Base-by-base conservation (phyloP, 2,113 vertebrate genomes). In the Machaerirhynchus nigripectus region DNA sequence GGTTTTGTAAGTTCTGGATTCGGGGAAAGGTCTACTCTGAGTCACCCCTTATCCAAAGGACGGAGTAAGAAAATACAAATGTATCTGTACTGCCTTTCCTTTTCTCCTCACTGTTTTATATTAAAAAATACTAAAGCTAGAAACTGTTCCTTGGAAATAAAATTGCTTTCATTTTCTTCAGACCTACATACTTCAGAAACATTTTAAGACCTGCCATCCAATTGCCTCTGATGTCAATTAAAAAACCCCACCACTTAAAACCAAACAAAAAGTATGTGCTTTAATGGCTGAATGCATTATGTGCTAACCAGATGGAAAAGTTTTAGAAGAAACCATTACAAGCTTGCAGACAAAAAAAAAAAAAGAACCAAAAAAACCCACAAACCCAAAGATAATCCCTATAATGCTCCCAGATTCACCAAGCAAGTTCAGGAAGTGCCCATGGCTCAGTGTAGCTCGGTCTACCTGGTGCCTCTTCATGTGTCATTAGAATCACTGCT, bases 341-440 rank as follows among this genome's bases (percentile, higher is more conserved):
- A 97, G 92, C 93, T 97, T 97, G 96, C 89, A 97, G 96, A 96
- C 42, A 56, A 96, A 97, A 95, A 96, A 92, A 84, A 13, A 42
- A 22, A 21, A 17, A 35, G 6, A 50, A 50, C 7, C 11, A 59
- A 67, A 76, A 76, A 76, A 24, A 1, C 13, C 60, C 87, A 78
- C 46, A 71, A 91, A 81, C 56, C 82, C 88, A 69, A 73, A 89
- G 90, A 92, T 15, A 61, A 95, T 49, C 37, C 86, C 63, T 89
- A 8, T 42, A 96, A 93, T 4, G 10, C n/a, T 63, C 83, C 80
- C 80, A 79, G 86, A 47, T 88, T 92, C 82, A 60, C 83, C 93
- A 92, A 95, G 93, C 93, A 96, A 94, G 77, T 53, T 96, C 90
- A 97, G 92, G 79, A 95, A 87, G 60, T 87, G 79, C 85, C 87